Base-by-base conservation (phyloP, 2,113 vertebrate genomes). In the Patagioenas fasciata region DNA sequence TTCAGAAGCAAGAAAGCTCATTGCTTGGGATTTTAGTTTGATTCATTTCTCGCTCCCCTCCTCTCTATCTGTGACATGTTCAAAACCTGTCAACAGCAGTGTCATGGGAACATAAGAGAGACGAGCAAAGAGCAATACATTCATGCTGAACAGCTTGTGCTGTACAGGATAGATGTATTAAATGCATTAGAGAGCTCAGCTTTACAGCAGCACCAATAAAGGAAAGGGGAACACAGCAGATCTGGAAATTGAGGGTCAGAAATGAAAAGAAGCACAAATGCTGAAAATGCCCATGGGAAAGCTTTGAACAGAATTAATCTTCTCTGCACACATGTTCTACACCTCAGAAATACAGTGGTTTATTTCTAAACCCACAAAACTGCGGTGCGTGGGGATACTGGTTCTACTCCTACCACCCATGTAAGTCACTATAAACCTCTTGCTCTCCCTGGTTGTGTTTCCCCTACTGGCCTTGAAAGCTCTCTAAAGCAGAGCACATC, bases 221-320 rank as follows among this genome's bases (percentile, higher is more conserved):
- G 65, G 38, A 51, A 80, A 93, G 72, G 42, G 57, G 32, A 13
- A 42, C 28, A 11, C 0, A 0, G 21, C 48, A 84, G 48, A 75
- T 67, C 92, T 86, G 57, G 69, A 92, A 79, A 87, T 8, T n/a
- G 93, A 74, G 69, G 66, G 73, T 77, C 77, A 89, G 82, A 88
- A 91, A 87, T 32, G 2, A 40, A 84, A 57, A 69, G 61, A 50
- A 57, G 14, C 25, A 31, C 0, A 1, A 54, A 31, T 78, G 56
- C 73, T 2, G 6, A 78, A 84, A 70, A 89, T 79, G 16, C 58
- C 57, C 64, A 29, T 26, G 54, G 88, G 88, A 80, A 56, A 78
- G 50, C 31, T 47, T 62, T 60, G 60, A 82, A 53, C 26, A 78
- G 32, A 80, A 81, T 67, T 89, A 74, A 56, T 78, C 64, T 84